Evolutionary conservation across 2,113 vertebrate genomes (phyloP), one percentile per base, ranked within the genome.

Genomic region (Oryzias woworae): DNA sequence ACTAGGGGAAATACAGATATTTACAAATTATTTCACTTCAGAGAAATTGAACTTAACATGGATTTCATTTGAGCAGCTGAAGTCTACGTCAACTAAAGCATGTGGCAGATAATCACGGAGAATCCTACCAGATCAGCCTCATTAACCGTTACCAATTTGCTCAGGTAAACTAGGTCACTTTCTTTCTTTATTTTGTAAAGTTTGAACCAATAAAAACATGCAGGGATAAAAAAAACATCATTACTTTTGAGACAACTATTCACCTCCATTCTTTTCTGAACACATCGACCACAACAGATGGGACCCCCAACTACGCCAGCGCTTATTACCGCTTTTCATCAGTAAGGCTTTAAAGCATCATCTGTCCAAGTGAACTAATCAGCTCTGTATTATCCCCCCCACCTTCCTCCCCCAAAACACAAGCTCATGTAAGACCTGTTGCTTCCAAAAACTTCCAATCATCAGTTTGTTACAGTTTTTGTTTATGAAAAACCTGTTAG

Each of bases 201-300:
- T 44, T 13, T n/a, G 58, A 53, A 51, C 26, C 53, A 53, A 58
- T 36, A 50, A 43, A 17, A 61, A 12, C 1, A 36, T 36, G 24
- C 36, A 12, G 16, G 43, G 5, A 36, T 13, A 62, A 53, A 54
- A 22, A 56, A 43, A 51, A 49, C 51, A 66, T 53, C 49, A 65
- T 80, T 58, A 66, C 50, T 36, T 66, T 80, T 54, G n/a, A 36
- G 50, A 41, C 61, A 79, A 53, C 24, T 57, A 44, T 26, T 60
- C 42, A 54, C 59, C 18, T 73, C 22, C 61, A 42, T 5, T 7
- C 58, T 76, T 55, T 50, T 49, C 60, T 56, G 75, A 60, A 80
- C 58, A 64, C 57, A 64, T 49, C 49, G 60, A 66, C 73, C 69
- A 55, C 83, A 88, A 85, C 88, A 89, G 85, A 89, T 87, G 86